Base-by-base conservation (phyloP, 2,888 invertebrate species). In the Cosmopolites sordidus region DNA sequence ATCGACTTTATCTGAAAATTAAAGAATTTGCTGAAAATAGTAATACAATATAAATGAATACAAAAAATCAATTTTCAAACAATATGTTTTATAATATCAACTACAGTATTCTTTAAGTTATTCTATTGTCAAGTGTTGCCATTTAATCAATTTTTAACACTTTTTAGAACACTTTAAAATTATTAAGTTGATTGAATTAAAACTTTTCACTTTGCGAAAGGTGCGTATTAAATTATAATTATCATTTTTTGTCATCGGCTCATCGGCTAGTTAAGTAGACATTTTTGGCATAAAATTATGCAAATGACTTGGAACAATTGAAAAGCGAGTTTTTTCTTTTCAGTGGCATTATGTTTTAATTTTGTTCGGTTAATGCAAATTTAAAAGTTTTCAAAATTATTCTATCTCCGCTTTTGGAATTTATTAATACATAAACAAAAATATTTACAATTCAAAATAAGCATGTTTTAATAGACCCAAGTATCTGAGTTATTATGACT, bases 391-490 rank as follows among this genome's bases (percentile, higher is more conserved):
- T 56, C 56, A 12, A 54, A 58, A 58, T 58, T 58, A 57, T 58
- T 60, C 60, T 53, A 61, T 60, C 59, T 60, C 55, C 59, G 43
- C 44, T 48, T 55, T 57, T 54, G 51, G 66, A 68, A 68, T 67
- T 65, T 66, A 68, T 68, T 64, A 66, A 67, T 64, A 66, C 59
- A 59, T 60, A 65, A 66, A 66, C 65, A 66, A 62, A 58, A 54
- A 50, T 58, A 67, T 69, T 69, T 69, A 68, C 68, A 69, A 69
- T 69, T 68, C 69, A 68, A 68, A 69, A 58, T 68, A 68, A 69
- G 69, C 60, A 66, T 63, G 64, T 65, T 68, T 69, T 69, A 67
- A 69, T 67, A 64, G 67, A 66, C 51, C 46, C 44, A 17, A 39
- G 61, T 61, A 59, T 50, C 61, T 60, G 59, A 61, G 60, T 61